phyloP scores from a whole-genome alignment of 2,797 vertebrate genomes.

The Salmo trutta region DNA sequence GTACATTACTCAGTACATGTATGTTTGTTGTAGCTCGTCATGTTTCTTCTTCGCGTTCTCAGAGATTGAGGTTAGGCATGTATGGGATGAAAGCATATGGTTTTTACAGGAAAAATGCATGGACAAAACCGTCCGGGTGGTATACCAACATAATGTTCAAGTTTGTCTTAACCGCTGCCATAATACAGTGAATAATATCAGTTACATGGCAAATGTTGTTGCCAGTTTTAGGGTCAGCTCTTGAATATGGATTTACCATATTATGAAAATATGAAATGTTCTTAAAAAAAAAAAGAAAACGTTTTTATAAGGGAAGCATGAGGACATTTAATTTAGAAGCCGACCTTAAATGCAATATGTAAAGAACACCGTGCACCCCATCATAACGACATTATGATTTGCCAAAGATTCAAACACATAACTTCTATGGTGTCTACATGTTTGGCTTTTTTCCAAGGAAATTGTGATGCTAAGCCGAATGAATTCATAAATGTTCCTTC shows the following conservation, averaged over 20 bases:
- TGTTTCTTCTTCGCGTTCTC: slow-evolving; percentile 53
- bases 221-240: background rate
- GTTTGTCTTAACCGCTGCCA: slow-evolving; percentile 3
- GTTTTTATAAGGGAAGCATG: slow-evolving; percentile 37
- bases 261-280: background rate
- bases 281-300: background rate
- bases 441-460: slow-evolving; percentile 32
- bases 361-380: slow-evolving; percentile 58
- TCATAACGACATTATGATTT: slow-evolving; percentile 59
- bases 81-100: slow-evolving; percentile 38
- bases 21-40: slow-evolving; percentile 57
- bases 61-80: slow-evolving; percentile 55
- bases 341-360: slow-evolving; percentile 67
- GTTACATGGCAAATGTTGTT: background rate
- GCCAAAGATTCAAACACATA: slow-evolving; percentile 69
- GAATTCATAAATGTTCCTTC: slow-evolving; percentile 15
- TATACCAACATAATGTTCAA: slow-evolving; percentile 6
- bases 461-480: background rate
- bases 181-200: slow-evolving; percentile 3
- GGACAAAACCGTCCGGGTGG: slow-evolving; percentile 44
- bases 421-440: slow-evolving; percentile 47
- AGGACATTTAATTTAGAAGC: slow-evolving; percentile 22
- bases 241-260: background rate
- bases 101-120: slow-evolving; percentile 46
- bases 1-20: slow-evolving; percentile 79